Evolutionary conservation across 2,888 invertebrate species (phyloP).

Genomic region (Rotaria macrura): DNA sequence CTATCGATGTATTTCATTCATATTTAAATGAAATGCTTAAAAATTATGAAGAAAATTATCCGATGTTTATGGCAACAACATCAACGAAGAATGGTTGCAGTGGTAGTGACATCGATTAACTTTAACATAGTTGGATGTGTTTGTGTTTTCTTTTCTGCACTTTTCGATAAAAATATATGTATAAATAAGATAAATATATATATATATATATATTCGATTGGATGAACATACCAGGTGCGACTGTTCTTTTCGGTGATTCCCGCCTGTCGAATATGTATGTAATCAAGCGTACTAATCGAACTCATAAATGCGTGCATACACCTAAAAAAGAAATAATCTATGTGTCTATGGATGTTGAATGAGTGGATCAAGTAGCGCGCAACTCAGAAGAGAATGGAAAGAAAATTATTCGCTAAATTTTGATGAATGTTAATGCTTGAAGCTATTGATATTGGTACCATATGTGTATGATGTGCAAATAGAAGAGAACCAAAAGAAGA

Average conservation of each 20-base stretch:
- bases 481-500: not conserved
- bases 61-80: not conserved
- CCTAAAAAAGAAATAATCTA: not conserved
- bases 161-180: not conserved
- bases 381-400: not conserved
- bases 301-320: not conserved
- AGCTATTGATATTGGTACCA: not conserved
- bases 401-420: not conserved
- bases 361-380: not conserved
- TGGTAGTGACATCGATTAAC: not conserved
- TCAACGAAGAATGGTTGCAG: not conserved
- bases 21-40: slow-evolving; percentile 90
- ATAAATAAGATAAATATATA: not conserved
- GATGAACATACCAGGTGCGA: not conserved
- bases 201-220: not conserved
- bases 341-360: not conserved
- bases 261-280: not conserved
- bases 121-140: not conserved
- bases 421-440: not conserved
- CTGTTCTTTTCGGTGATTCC: not conserved
- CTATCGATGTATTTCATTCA: slow-evolving; percentile 87
- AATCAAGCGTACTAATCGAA: not conserved
- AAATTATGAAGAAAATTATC: slow-evolving; percentile 83
- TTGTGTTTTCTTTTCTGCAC: not conserved
- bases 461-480: not conserved